phyloP scores from a whole-genome alignment of 1,140 invertebrate genomes.

The Eupristina koningsbergeri region DNA sequence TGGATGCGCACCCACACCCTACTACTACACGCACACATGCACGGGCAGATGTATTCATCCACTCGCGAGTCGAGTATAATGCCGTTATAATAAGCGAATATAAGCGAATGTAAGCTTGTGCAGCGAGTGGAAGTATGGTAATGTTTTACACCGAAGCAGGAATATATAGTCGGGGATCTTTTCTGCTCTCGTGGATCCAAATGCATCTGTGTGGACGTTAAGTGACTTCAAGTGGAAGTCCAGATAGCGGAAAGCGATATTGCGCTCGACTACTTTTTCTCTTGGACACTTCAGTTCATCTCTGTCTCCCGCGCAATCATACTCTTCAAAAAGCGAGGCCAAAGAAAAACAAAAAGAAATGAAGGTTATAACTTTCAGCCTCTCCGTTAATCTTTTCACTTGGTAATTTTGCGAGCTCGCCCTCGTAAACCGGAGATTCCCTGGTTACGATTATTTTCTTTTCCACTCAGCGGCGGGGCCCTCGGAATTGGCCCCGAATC shows the following conservation, averaged over 20 bases:
- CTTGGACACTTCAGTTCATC: conserved; percentile 36
- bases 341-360: neutral
- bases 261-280: conserved; percentile 54
- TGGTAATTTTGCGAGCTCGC: conserved; percentile 13
- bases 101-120: no score
- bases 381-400: conserved; percentile 36
- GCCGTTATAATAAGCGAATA: conserved; percentile 63
- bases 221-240: conserved; percentile 65
- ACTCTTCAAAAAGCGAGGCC: neutral
- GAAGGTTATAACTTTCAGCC: conserved; percentile 16
- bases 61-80: conserved; percentile 53
- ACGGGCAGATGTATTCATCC: no score
- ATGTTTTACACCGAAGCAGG: conserved; percentile 59
- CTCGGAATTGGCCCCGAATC: neutral
- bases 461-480: neutral
- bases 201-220: conserved; percentile 61
- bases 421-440: conserved; percentile 13
- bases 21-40: no score
- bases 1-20: no score
- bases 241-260: conserved; percentile 60
- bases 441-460: neutral
- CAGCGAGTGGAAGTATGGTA: conserved; percentile 50
- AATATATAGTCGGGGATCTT: conserved; percentile 40
- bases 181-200: conserved; percentile 56
- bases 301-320: conserved; percentile 4